These are phyloP conservation scores for Pectinophora gossypiella DNA, from an alignment of 1,140 invertebrate genomes.

Conservation along the genomic window DNA sequence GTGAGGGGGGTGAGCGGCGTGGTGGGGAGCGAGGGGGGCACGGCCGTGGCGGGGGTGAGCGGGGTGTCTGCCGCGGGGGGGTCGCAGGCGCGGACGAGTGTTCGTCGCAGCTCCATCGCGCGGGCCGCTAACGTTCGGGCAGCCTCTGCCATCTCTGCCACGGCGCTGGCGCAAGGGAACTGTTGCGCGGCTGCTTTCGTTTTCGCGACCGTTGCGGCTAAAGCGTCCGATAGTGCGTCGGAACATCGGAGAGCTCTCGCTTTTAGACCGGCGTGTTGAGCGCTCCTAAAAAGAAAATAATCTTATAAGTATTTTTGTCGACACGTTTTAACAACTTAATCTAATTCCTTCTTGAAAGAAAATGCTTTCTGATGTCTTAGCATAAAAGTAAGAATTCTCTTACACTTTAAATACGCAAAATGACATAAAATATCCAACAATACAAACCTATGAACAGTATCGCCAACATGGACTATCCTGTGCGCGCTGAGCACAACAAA, in stretches of 20 bases:
- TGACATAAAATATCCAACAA: no score
- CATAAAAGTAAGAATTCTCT: no score
- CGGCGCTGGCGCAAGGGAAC: constrained; percentile 91
- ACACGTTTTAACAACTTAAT: no score
- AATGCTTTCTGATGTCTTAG: no score
- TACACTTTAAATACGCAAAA: no score
- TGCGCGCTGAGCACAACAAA: constrained; percentile 95
- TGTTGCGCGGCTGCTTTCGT: constrained; percentile 93
- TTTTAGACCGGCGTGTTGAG: constrained; percentile 83
- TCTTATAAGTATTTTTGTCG: no score
- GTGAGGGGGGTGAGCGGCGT: constrained; percentile 53
- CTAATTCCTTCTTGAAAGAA: no score
- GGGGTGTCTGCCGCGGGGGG: constrained; percentile 35
- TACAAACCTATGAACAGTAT: constrained; percentile 87
- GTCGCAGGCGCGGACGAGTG: constrained; percentile 49
- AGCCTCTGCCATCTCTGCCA: constrained; percentile 95
- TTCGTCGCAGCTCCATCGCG: constrained; percentile 48
- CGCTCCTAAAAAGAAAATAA: constrained; percentile 77
- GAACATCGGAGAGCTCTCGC: constrained; percentile 85
- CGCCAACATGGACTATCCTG: constrained; percentile 94
- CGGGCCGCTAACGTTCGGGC: constrained; percentile 70
- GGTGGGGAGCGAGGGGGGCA: constrained; percentile 40
- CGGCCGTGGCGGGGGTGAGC: constrained; percentile 45
- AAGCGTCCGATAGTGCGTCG: constrained; percentile 88
- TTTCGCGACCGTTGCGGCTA: constrained; percentile 89